Conservation (phyloP, 2,113 vertebrate genomes). For the Cygnus atratus region DNA sequence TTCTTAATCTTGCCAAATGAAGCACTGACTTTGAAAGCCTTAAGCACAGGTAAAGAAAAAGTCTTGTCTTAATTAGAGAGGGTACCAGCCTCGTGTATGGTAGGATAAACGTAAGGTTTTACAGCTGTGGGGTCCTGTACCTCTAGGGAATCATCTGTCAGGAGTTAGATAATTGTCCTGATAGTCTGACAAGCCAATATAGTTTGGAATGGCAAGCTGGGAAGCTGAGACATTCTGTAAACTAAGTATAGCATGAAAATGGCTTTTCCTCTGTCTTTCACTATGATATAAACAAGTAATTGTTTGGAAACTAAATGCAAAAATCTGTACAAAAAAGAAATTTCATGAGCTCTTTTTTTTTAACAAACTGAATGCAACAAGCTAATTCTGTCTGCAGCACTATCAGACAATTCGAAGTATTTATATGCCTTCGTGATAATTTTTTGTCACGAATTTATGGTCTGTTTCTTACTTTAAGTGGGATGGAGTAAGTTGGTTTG, state of each 20-base stretch:
- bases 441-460: neutral
- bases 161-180: neutral
- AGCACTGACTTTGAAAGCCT: neutral
- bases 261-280: neutral
- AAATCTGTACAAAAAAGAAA: neutral
- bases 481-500: neutral
- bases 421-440: neutral
- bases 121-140: neutral
- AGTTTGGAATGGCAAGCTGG: neutral
- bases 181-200: neutral
- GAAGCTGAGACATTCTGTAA: neutral
- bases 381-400: neutral
- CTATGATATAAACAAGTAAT: neutral
- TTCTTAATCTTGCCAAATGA: neutral
- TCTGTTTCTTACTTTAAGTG: neutral
- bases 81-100: neutral
- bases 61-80: neutral
- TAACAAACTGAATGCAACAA: neutral
- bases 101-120: neutral
- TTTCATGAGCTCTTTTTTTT: neutral
- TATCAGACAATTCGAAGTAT: neutral
- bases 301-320: neutral
- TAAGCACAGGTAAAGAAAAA: neutral
- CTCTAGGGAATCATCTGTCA: neutral
- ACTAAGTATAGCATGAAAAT: neutral